These are phyloP conservation scores for Hylaea fasciaria DNA, from an alignment of 2,888 invertebrate genomes.

Conservation along the genomic window DNA sequence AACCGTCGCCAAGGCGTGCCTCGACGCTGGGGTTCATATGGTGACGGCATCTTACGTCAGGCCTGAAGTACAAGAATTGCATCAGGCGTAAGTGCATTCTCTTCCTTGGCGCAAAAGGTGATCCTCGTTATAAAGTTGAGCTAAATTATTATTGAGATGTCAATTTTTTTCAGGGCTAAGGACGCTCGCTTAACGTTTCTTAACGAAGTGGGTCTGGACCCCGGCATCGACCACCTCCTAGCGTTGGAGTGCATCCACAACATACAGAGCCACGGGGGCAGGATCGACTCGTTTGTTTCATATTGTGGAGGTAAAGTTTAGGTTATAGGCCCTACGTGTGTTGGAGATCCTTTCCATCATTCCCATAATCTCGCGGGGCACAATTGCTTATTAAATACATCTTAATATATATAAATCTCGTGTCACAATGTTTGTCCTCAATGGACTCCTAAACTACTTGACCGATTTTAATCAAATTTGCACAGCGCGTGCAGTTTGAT, in stretches of 20 bases:
- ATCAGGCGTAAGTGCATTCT: slow-evolving; percentile 86
- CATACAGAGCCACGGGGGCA: slow-evolving; percentile 94
- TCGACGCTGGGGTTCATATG: slow-evolving; percentile 94
- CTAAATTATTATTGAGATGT: no score
- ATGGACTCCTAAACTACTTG: no score
- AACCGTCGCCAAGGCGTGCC: slow-evolving; percentile 93
- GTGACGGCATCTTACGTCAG: slow-evolving; percentile 98
- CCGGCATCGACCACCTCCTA: slow-evolving; percentile 98
- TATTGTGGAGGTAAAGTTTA: slow-evolving; percentile 92
- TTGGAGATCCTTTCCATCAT: no score
- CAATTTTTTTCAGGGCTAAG: slow-evolving; percentile 87
- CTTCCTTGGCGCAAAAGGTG: no score
- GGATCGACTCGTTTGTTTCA: slow-evolving; percentile 97
- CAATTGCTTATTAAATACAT: no score
- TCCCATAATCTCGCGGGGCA: no score
- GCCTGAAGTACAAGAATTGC: slow-evolving; percentile 91
- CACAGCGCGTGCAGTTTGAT: no score
- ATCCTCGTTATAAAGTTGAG: no score
- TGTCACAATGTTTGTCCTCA: no score
- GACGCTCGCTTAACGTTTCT: slow-evolving; percentile 96
- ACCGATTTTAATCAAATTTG: no score
- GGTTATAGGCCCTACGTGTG: background rate
- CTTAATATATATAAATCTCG: no score
- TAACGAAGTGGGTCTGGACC: slow-evolving; percentile 99
- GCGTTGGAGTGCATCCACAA: slow-evolving; percentile 99